These are phyloP conservation scores for Corydoras maculifer DNA, from an alignment of 2,113 vertebrate genomes.

Conservation along the genomic window DNA sequence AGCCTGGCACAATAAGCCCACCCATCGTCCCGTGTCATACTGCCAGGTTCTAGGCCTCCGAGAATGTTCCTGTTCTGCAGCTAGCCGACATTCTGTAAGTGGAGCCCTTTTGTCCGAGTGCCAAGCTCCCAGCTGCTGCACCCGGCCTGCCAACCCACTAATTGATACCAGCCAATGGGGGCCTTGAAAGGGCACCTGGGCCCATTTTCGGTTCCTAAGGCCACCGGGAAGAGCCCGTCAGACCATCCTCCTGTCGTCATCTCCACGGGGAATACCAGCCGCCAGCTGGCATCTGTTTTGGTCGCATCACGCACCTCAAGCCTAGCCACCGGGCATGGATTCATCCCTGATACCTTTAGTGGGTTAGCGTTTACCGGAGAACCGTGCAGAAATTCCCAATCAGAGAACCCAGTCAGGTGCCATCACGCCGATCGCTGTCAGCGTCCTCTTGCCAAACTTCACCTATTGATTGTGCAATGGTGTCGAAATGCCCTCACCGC, in stretches of 20 bases:
- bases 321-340: background rate
- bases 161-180: constrained; percentile 44
- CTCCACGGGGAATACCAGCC: constrained; percentile 23
- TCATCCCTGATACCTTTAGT: background rate
- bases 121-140: constrained; percentile 22
- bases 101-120: constrained; percentile 20
- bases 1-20: no score
- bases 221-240: constrained; percentile 19
- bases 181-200: constrained; percentile 24
- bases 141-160: constrained; percentile 35
- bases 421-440: no score
- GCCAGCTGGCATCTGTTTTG: constrained; percentile 35
- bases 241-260: constrained; percentile 22
- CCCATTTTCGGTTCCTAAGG: constrained; percentile 20
- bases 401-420: no score
- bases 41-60: background rate
- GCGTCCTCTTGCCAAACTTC: no score
- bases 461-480: no score
- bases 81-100: constrained; percentile 3
- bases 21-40: no score
- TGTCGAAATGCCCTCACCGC: no score
- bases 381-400: no score
- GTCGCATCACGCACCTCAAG: background rate
- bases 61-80: background rate
- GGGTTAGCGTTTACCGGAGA: background rate